Conservation (phyloP, 1,140 invertebrate species). For the Papilio helenus region DNA sequence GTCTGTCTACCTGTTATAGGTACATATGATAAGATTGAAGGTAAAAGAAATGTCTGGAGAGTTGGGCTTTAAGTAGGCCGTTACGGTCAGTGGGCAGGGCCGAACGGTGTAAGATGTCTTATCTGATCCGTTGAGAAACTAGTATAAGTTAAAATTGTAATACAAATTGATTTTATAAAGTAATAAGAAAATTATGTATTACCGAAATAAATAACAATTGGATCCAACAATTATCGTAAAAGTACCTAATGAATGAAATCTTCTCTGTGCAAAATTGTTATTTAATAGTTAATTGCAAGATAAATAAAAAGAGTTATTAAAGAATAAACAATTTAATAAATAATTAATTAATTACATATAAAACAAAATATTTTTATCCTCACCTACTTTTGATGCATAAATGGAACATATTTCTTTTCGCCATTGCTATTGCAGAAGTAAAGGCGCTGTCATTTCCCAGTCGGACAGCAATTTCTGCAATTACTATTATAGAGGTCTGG, state of each 20-base stretch:
- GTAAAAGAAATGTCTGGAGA: constrained; percentile 29
- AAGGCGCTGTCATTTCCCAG: neutral
- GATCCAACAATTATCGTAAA: no score
- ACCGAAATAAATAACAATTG: neutral
- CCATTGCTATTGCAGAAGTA: neutral
- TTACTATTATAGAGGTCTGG: neutral
- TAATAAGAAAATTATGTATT: neutral
- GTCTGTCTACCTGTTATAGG: neutral
- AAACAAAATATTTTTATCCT: no score
- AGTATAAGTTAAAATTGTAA: neutral
- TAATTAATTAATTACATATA: no score
- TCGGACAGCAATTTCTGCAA: neutral
- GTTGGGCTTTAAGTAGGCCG: constrained; percentile 26
- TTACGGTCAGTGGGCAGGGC: constrained; percentile 27
- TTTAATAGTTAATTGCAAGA: no score
- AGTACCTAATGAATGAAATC: no score
- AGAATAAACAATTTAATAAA: no score
- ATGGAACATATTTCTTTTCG: neutral
- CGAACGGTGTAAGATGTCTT: constrained; percentile 25
- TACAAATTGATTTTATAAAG: neutral
- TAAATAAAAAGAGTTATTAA: no score
- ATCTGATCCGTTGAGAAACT: constrained; percentile 20
- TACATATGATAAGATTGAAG: neutral
- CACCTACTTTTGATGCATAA: no score
- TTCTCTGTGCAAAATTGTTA: no score